Evolutionary conservation across 2,113 vertebrate genomes (phyloP).

Genomic region (Semnornis frantzii): DNA sequence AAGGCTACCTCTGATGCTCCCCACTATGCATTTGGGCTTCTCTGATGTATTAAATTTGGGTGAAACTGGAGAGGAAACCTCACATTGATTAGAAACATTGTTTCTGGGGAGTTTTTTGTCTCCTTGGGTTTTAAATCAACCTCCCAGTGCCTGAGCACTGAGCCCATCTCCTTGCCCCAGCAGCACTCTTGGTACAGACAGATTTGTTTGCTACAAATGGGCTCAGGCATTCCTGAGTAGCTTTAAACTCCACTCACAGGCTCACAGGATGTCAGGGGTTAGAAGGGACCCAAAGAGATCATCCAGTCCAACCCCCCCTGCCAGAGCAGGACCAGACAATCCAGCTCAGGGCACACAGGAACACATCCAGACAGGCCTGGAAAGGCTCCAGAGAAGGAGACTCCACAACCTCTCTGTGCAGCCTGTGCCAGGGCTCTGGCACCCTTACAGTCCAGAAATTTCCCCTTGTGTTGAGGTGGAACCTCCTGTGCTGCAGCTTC

Average conservation of each 20-base stretch:
- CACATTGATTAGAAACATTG: constrained; percentile 24
- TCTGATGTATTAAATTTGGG: constrained; percentile 19
- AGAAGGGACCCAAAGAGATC: too few relatives aligned
- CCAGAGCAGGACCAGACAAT: too few relatives aligned
- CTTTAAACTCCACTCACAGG: not conserved
- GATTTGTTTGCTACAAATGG: not conserved
- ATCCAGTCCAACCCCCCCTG: too few relatives aligned
- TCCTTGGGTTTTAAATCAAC: not conserved
- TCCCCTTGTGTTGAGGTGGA: too few relatives aligned
- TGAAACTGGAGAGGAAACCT: constrained; percentile 35
- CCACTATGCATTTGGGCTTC: not conserved
- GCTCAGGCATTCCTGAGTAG: not conserved
- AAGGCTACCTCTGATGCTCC: not conserved
- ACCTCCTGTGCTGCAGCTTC: too few relatives aligned
- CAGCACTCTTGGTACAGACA: fast-evolving
- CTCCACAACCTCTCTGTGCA: too few relatives aligned
- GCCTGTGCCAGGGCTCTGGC: too few relatives aligned
- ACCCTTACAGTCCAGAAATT: too few relatives aligned
- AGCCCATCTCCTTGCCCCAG: not conserved
- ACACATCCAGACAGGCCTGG: too few relatives aligned
- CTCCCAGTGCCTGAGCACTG: not conserved
- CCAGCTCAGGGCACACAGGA: too few relatives aligned
- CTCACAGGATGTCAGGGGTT: too few relatives aligned
- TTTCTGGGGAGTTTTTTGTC: not conserved
- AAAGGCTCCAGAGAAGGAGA: too few relatives aligned